These are phyloP conservation scores for Lepidurus arcticus DNA, from an alignment of 1,140 invertebrate genomes.

Conservation along the genomic window DNA sequence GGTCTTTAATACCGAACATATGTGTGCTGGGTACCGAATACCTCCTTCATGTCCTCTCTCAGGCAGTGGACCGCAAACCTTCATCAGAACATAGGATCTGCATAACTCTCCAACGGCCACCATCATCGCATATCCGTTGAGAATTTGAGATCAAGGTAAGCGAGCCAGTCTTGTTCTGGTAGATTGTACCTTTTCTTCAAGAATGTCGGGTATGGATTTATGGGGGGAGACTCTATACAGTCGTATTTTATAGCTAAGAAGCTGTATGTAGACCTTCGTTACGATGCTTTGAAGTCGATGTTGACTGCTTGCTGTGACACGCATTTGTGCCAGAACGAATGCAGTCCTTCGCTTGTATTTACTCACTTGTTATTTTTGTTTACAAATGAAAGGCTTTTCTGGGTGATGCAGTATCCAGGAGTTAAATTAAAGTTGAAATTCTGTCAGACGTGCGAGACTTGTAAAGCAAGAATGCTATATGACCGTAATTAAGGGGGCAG, in stretches of 20 bases:
- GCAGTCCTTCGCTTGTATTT: neutral
- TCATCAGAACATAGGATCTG: neutral
- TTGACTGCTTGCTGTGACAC: neutral
- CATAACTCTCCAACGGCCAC: neutral
- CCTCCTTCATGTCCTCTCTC: neutral
- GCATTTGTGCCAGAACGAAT: neutral
- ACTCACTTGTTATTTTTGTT: slow-evolving; percentile 1
- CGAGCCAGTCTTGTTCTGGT: neutral
- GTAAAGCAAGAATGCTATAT: neutral
- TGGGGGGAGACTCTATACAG: neutral
- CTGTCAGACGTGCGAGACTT: neutral
- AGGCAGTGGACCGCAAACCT: neutral
- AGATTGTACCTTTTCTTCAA: neutral
- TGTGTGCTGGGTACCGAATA: neutral
- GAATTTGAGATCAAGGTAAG: neutral
- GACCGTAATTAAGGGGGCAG: neutral
- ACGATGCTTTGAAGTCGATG: no score
- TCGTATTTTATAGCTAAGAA: no score
- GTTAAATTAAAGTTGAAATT: slow-evolving; percentile 11
- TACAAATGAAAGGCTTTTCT: neutral
- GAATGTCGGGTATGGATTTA: neutral
- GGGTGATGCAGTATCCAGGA: neutral
- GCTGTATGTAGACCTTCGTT: no score
- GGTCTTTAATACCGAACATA: neutral
- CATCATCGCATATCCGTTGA: neutral